Conservation (phyloP, 2,797 vertebrate species). For the Ptychadena robeensis region DNA sequence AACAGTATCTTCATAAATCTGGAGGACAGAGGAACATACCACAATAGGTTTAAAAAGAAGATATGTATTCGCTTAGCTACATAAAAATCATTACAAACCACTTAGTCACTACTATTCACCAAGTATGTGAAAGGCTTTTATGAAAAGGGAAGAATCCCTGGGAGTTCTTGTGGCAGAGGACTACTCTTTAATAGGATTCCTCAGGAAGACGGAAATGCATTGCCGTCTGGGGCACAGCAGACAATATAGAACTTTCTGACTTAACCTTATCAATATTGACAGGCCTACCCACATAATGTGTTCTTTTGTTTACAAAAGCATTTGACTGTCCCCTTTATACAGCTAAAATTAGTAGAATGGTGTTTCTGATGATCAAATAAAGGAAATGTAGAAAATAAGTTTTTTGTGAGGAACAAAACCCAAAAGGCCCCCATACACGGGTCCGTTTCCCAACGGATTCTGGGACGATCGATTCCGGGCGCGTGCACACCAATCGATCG, state of each 20-base stretch:
- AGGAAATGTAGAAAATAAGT: too few species aligned
- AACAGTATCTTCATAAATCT: conserved; percentile 65
- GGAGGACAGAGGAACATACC: conserved; percentile 61
- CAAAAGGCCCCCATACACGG: too few species aligned
- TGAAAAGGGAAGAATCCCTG: conserved; percentile 21
- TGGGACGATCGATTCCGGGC: too few species aligned
- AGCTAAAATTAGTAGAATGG: too few species aligned
- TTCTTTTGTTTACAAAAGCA: too few species aligned
- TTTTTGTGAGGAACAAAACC: too few species aligned
- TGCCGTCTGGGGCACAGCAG: conserved; percentile 7
- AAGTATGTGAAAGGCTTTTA: conserved; percentile 30
- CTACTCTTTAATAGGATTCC: conserved; percentile 40
- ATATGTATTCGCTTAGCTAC: conserved; percentile 60
- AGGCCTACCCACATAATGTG: not conserved
- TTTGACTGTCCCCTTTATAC: too few species aligned
- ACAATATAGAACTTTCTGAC: conserved; percentile 3
- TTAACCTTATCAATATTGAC: conserved; percentile 17
- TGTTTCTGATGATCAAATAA: too few species aligned
- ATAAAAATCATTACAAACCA: conserved; percentile 60
- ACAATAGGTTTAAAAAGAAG: conserved; percentile 67
- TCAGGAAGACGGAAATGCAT: conserved; percentile 30
- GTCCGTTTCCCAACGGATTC: too few species aligned
- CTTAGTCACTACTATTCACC: conserved; percentile 61
- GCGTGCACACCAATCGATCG: too few species aligned
- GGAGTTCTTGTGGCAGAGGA: conserved; percentile 35